These are phyloP conservation scores for Adoxophyes honmai DNA, from an alignment of 1,140 invertebrate species.

Conservation along the genomic window DNA sequence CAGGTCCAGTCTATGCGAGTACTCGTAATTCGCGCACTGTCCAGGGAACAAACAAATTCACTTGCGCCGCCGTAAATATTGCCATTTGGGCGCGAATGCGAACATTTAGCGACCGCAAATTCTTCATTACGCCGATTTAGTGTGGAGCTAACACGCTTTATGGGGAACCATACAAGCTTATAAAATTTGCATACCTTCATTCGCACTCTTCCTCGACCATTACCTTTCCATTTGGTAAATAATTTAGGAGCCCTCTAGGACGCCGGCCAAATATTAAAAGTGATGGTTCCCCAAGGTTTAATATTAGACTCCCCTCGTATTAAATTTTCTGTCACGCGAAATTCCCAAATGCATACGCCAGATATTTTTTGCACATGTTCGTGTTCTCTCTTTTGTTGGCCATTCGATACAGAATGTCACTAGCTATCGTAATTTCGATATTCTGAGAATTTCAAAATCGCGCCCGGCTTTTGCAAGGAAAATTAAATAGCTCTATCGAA, in stretches of 20 bases:
- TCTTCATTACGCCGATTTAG: constrained; percentile 50
- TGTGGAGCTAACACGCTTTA: constrained; percentile 49
- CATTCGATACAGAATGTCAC: constrained; percentile 72
- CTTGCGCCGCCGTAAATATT: constrained; percentile 33
- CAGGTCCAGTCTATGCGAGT: neutral
- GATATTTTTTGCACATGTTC: constrained; percentile 77
- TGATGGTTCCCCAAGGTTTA: constrained; percentile 75
- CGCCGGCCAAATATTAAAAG: constrained; percentile 74
- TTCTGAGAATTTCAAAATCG: constrained; percentile 38
- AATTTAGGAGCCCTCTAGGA: constrained; percentile 73
- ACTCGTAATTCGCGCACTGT: neutral
- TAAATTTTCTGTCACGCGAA: constrained; percentile 75
- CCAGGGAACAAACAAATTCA: constrained; percentile 44
- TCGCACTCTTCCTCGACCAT: constrained; percentile 71
- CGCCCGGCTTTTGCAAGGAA: constrained; percentile 14
- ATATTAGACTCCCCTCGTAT: constrained; percentile 76
- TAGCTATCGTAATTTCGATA: constrained; percentile 42
- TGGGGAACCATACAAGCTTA: constrained; percentile 62
- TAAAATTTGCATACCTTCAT: constrained; percentile 76
- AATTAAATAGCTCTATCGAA: constrained; percentile 20
- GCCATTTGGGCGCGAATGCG: constrained; percentile 23
- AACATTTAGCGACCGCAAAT: constrained; percentile 39
- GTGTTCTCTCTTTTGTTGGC: constrained; percentile 64
- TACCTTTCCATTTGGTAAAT: constrained; percentile 76
- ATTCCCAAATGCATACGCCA: constrained; percentile 75